Base-by-base conservation (phyloP, 2,797 vertebrate genomes). In the Notolabrus celidotus region DNA sequence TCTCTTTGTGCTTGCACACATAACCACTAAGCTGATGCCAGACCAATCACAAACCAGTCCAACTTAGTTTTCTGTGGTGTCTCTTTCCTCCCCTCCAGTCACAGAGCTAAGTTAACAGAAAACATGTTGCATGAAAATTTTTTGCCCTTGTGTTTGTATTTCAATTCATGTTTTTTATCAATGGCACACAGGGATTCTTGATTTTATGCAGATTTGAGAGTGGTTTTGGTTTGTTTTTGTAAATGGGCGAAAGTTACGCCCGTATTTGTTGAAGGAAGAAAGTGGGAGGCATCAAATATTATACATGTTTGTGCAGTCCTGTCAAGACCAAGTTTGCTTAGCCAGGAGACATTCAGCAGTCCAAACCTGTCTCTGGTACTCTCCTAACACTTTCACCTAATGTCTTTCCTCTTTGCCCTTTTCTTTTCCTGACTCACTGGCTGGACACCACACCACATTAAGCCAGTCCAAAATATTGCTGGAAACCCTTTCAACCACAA, bases 1-100 rank as follows among this genome's bases (percentile, higher is more conserved):
- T 92, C 85, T 88, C 77, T 89, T 77, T 86, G 62, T 87, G 80
- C 79, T 80, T 77, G 78, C 79, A 79, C 74, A 73, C 79, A 72
- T 58, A 81, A 92, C 92, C 91, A 56, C 88, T 79, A 39, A 61
- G 67, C 72, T 65, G 76, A 77, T 86, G 91, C 88, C 90, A 90
- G 86, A 87, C 85, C 89, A 73, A 85, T 86, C 87, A 73, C 42
- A 71, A 62, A 47, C 45, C 36, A 2, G 69, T 89, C 90, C 88
- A 88, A 71, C 58, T 85, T 83, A 65, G 72, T 56, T 38, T 71
- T 87, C 83, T 86, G 86, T 49, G 86, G 90, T 77, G 77, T 80
- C 79, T 66, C 53, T 75, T 74, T 47, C 82, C 82, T 86, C 74
- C 74, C 72, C 88, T 86, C 56, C 67, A 78, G 84, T 90, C 89